These are phyloP conservation scores for Potorous gilbertii DNA, from an alignment of 2,797 vertebrate species.

Conservation along the genomic window DNA sequence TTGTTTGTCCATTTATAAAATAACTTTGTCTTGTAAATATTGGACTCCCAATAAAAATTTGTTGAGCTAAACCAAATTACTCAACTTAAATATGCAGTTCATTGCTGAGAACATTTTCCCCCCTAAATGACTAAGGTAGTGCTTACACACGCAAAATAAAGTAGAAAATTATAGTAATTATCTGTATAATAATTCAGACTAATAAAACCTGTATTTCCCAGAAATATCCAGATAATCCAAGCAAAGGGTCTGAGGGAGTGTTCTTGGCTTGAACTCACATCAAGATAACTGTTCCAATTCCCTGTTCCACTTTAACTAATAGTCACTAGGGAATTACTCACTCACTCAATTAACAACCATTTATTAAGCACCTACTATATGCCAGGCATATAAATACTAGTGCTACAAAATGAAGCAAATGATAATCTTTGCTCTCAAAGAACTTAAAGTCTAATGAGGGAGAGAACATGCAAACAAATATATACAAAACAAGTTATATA, in stretches of 20 bases:
- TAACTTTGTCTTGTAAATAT: conserved; percentile 1
- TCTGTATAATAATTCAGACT: conserved; percentile 57
- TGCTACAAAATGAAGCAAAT: neutral
- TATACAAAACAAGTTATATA: neutral
- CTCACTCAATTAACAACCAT: neutral
- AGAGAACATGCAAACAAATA: neutral
- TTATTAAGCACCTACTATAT: neutral
- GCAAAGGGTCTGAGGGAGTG: conserved; percentile 34
- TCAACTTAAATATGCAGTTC: conserved; percentile 54
- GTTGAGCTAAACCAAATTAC: conserved; percentile 16
- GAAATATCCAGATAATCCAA: conserved; percentile 56
- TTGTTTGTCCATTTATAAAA: conserved; percentile 49
- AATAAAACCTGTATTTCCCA: conserved; percentile 41
- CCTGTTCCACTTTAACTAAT: conserved; percentile 15
- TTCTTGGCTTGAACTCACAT: conserved; percentile 59
- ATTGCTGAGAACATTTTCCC: conserved; percentile 50
- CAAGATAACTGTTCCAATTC: conserved; percentile 34
- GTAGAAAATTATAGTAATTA: conserved; percentile 58
- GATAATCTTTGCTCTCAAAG: neutral
- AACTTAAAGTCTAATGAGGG: neutral
- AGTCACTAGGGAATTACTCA: neutral
- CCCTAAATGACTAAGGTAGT: conserved; percentile 46
- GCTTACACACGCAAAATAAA: conserved; percentile 56
- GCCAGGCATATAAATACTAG: neutral
- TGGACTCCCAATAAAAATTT: neutral